Conservation (phyloP, 2,797 vertebrate species). For the Phalanger gymnotis region DNA sequence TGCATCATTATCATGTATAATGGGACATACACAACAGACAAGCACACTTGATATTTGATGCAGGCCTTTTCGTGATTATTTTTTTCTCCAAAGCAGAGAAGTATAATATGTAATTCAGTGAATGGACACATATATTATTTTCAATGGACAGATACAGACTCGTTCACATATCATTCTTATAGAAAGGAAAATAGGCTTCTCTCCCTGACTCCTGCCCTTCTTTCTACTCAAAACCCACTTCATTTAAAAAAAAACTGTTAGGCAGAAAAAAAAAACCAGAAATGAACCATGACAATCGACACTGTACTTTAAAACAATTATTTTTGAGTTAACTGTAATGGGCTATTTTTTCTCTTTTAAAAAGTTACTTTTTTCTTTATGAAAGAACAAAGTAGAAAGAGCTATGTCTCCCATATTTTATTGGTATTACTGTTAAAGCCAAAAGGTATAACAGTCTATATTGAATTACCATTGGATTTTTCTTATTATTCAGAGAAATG, state of each 20-base stretch:
- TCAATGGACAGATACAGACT: constrained; percentile 1
- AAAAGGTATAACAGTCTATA: constrained; percentile 13
- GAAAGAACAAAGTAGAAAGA: neutral
- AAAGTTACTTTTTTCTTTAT: neutral
- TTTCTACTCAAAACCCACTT: neutral
- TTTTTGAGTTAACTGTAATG: constrained; percentile 14
- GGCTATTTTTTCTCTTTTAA: constrained; percentile 7
- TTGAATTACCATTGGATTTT: constrained; percentile 21
- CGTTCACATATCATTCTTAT: constrained; percentile 48
- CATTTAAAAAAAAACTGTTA: neutral
- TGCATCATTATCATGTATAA: neutral
- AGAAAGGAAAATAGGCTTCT: neutral
- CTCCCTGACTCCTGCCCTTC: neutral
- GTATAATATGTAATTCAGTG: neutral
- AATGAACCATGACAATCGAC: neutral
- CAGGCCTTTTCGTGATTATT: neutral
- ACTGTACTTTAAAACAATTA: constrained; percentile 7
- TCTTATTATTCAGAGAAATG: constrained; percentile 3
- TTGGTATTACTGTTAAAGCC: constrained; percentile 12
- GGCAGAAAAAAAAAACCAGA: neutral
- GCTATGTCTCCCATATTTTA: neutral
- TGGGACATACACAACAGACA: neutral
- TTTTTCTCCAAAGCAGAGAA: neutral
- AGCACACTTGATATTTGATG: neutral
- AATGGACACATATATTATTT: neutral